Percentiles rank a stretch among this genome's conserved stretches.
Conservation (phyloP, 2,113 vertebrate genomes). For the Vanacampus margaritifer region DNA sequence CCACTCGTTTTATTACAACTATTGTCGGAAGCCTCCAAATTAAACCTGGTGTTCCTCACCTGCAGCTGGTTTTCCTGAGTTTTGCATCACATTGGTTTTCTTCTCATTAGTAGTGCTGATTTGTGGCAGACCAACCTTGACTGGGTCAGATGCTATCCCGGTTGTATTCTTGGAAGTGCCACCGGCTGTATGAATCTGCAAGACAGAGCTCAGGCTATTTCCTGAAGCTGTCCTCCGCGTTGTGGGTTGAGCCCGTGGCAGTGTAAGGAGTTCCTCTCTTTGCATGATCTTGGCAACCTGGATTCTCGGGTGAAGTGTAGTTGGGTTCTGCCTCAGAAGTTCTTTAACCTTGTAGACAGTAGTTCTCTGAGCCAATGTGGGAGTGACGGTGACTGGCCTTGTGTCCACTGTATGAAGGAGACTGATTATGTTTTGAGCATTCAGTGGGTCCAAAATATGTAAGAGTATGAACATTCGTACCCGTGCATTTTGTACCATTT, state of each 20-base stretch:
- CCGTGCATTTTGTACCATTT: slow-evolving; percentile 63
- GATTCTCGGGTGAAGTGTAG: slow-evolving; percentile 10
- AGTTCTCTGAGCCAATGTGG: slow-evolving; percentile 36
- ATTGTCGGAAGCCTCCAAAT: not conserved
- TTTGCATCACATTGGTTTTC: not conserved
- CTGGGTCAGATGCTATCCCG: not conserved
- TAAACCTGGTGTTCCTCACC: slow-evolving; percentile 14
- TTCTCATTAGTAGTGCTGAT: slow-evolving; percentile 8
- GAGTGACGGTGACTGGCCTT: slow-evolving; percentile 2
- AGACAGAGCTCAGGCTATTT: not conserved
- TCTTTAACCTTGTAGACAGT: slow-evolving; percentile 35
- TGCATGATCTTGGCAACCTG: not conserved
- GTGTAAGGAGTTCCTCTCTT: not conserved
- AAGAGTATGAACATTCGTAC: slow-evolving; percentile 41
- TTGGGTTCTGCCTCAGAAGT: slow-evolving; percentile 33
- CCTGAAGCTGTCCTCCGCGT: slow-evolving; percentile 18
- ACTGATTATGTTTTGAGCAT: slow-evolving; percentile 4
- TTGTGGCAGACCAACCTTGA: not conserved
- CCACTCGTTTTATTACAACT: not conserved
- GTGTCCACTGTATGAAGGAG: slow-evolving; percentile 14
- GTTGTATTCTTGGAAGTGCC: slow-evolving; percentile 5
- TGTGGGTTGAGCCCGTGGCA: not conserved
- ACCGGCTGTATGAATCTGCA: not conserved
- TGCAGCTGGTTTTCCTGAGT: slow-evolving; percentile 12
- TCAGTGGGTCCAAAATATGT: not conserved